Evolutionary conservation across 2,888 invertebrate genomes (phyloP).

Genomic region (Chaetogeoica ovagalla): DNA sequence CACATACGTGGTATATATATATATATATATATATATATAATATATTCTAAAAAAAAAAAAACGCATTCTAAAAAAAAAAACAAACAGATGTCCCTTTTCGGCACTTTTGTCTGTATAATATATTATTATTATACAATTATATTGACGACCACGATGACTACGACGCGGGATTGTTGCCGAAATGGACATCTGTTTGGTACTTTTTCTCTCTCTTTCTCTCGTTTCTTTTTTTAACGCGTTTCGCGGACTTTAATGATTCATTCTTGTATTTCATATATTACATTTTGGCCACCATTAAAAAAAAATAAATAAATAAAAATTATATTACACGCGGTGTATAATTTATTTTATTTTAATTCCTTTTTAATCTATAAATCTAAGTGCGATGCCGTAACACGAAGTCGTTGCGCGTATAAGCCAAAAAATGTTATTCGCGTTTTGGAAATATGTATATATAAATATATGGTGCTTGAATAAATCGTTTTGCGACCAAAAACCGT

Average conservation of each 20-base stretch:
- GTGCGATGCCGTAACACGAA: no score
- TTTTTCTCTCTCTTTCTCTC: neutral
- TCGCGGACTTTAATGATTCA: neutral
- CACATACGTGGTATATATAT: no score
- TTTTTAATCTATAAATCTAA: no score
- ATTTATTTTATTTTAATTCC: neutral
- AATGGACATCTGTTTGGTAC: constrained; percentile 41
- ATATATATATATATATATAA: no score
- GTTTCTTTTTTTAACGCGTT: constrained; percentile 13
- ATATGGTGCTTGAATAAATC: neutral
- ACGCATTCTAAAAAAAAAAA: neutral
- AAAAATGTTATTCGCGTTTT: neutral
- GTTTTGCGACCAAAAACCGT: neutral
- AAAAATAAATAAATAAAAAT: no score
- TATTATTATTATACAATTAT: neutral
- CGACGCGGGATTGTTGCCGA: constrained; percentile 7
- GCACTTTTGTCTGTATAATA: constrained; percentile 35
- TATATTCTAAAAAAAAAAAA: no score
- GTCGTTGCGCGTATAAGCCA: no score
- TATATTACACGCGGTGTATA: neutral
- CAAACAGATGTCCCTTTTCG: constrained; percentile 45
- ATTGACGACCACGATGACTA: neutral
- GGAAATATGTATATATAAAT: neutral
- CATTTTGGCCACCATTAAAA: no score
- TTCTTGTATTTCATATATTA: neutral